These are phyloP conservation scores for Vollenhovia emeryi DNA, from an alignment of 1,140 invertebrate genomes.

Conservation along the genomic window DNA sequence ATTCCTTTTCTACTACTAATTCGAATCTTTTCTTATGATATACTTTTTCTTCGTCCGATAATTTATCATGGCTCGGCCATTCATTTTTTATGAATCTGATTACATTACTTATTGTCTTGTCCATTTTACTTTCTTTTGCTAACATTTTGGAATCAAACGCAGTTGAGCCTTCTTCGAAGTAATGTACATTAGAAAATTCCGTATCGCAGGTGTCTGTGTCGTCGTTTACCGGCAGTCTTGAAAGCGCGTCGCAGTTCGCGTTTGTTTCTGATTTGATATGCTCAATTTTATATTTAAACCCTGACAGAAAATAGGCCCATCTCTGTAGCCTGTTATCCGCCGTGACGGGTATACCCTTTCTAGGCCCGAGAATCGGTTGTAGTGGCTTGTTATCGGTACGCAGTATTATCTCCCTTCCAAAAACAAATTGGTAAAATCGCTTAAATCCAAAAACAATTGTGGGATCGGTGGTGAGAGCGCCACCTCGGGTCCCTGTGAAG, in stretches of 20 bases:
- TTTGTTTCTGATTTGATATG: constrained; percentile 9
- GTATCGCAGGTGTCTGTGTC: background rate
- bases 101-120: background rate
- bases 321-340: constrained; percentile 69
- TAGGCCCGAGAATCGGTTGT: background rate
- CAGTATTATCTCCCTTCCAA: background rate
- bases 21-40: background rate
- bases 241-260: constrained; percentile 49
- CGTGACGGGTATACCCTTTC: constrained; percentile 59
- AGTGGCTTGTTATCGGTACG: no score
- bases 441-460: constrained; percentile 7
- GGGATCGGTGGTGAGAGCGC: no score
- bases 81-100: background rate
- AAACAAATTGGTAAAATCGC: constrained; percentile 20
- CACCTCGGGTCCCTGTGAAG: no score
- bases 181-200: background rate
- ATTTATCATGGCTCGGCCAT: background rate
- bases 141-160: background rate
- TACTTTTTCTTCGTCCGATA: background rate
- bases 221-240: background rate
- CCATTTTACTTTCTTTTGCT: background rate
- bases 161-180: background rate
- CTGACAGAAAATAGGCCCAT: constrained; percentile 31
- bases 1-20: constrained; percentile 41
- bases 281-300: background rate